Base-by-base conservation (phyloP, 2,888 invertebrate genomes). In the Diarsia brunnea region DNA sequence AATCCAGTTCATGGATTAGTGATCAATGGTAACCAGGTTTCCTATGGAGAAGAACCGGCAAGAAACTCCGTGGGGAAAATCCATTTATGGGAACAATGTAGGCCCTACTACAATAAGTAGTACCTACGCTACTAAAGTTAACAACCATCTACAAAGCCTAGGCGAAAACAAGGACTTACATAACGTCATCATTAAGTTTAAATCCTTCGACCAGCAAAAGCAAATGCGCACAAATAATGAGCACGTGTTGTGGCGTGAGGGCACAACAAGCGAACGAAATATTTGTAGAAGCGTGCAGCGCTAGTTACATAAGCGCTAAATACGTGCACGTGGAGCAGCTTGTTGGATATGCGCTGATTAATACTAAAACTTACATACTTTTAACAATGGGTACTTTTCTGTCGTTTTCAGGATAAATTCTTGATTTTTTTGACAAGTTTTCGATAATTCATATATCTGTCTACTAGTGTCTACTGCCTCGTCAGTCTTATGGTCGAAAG, bases 181-280 rank as follows among this genome's bases (percentile, higher is more conserved):
- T 53, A 24, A 53, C 8, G n/a, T 27, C 61, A 21, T 38, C 5
- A 38, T 38, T 38, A 60, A 14, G 43, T 27, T 47, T 31, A n/a
- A n/a, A 45, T 8, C 67, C 31, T 38, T 67, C n/a, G n/a, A n/a
- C 45, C n/a, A 61, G 19, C 2, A 8, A 45, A 1, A 2, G 24
- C 11, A 27, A 27, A 60, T 45, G 21, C 14, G 4, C 14, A 55
- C 24, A n/a, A 45, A 60, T 45, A 63, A 31, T n/a, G 12, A 10
- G 14, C 71, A 73, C 72, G 60, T 73, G 73, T 73, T 43, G 5
- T 49, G 38, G 24, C 7, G n/a, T 38, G 38, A 8, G 8, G 38
- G 10, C 16, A 16, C 27, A 27, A 27, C n/a, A 7, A 27, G 21
- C 47, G 3, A 60, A 27, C 70, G 7, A 55, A 55, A 16, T 55